Conservation (phyloP, 2,888 invertebrate genomes). For the Didymodactylos carnosus region DNA sequence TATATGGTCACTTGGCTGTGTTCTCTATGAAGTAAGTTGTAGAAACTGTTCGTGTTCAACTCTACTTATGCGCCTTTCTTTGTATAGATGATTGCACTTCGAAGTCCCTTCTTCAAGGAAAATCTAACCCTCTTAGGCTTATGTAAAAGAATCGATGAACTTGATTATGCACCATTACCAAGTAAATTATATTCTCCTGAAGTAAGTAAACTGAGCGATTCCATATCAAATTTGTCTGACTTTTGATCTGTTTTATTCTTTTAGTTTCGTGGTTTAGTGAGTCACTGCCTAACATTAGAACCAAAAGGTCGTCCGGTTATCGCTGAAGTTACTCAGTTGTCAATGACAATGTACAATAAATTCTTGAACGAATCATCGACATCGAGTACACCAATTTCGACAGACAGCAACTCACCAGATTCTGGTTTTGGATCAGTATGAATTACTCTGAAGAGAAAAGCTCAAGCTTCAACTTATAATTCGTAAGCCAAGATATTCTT, state of each 20-base stretch:
- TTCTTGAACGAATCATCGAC: too few species aligned
- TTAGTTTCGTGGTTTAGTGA: conserved; percentile 3
- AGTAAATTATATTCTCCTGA: conserved; percentile 37
- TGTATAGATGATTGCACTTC: conserved; percentile 43
- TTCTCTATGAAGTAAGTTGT: conserved; percentile 45
- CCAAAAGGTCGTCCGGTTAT: conserved; percentile 5
- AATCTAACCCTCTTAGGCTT: conserved; percentile 45
- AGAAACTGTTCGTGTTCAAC: neutral
- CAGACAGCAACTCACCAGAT: too few species aligned
- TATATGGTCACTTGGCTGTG: conserved; percentile 53
- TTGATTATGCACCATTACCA: conserved; percentile 46
- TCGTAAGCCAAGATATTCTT: too few species aligned
- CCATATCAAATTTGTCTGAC: neutral
- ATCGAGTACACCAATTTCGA: too few species aligned
- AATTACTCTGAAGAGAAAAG: too few species aligned
- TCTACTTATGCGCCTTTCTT: neutral
- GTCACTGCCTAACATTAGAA: neutral
- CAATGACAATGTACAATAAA: conserved; percentile 1
- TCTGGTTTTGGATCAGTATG: too few species aligned
- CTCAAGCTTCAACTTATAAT: too few species aligned
- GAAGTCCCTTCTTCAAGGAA: conserved; percentile 47
- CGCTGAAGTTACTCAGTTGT: neutral
- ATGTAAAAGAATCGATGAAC: conserved; percentile 43
- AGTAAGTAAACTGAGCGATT: conserved; percentile 1
- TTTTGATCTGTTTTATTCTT: neutral